Conservation (phyloP, 1,140 invertebrate genomes). For the Rhizoglyphus robini region DNA sequence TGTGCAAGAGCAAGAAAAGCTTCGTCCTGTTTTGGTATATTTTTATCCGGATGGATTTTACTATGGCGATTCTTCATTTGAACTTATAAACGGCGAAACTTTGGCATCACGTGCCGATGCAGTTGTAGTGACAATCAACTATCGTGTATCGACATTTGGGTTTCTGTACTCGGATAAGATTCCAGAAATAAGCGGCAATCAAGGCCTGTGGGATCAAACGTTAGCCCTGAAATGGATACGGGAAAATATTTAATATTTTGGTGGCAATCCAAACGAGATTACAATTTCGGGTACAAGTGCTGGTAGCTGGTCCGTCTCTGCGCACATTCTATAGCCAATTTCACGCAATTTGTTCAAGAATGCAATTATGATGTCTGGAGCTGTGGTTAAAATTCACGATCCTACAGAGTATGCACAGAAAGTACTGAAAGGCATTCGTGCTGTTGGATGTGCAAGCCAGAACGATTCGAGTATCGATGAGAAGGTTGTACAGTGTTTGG, state of each 20-base stretch:
- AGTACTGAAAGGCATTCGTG: slow-evolving; percentile 63
- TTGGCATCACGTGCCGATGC: slow-evolving; percentile 79
- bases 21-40: slow-evolving; percentile 74
- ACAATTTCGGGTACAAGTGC: slow-evolving; percentile 92
- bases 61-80: slow-evolving; percentile 56
- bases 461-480: neutral
- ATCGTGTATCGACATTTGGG: slow-evolving; percentile 29
- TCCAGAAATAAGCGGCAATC: slow-evolving; percentile 37
- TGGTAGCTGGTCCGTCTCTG: slow-evolving; percentile 80
- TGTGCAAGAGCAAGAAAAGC: neutral
- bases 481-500: neutral
- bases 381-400: slow-evolving; percentile 58
- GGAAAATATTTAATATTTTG: slow-evolving; percentile 82
- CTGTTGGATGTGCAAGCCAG: slow-evolving; percentile 55
- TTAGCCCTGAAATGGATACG: slow-evolving; percentile 47
- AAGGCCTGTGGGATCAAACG: slow-evolving; percentile 38
- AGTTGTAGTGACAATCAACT: slow-evolving; percentile 42
- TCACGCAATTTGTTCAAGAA: slow-evolving; percentile 62
- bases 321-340: slow-evolving; percentile 78
- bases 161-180: slow-evolving; percentile 18
- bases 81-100: slow-evolving; percentile 76
- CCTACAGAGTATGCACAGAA: slow-evolving; percentile 59
- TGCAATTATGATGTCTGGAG: slow-evolving; percentile 46
- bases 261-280: slow-evolving; percentile 82
- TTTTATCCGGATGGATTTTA: slow-evolving; percentile 93